Base-by-base conservation (phyloP, 2,113 vertebrate species). In the Sapayoa aenigma region DNA sequence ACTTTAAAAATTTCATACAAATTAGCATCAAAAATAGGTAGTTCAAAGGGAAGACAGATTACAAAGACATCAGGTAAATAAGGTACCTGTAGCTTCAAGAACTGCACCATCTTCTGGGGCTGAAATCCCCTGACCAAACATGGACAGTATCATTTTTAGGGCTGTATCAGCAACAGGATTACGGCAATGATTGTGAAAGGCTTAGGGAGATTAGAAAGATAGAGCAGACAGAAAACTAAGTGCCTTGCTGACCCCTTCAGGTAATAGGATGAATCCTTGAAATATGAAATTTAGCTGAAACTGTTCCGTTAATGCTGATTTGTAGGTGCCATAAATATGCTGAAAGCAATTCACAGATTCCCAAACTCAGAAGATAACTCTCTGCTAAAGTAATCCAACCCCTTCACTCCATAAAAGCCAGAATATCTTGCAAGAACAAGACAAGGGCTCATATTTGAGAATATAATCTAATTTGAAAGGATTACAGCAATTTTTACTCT, bases 231-330 rank as follows among this genome's bases (percentile, higher is more conserved):
- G 63, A 88, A 96, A 95, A 80, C 68, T 18, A 80, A 84, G 87
- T 91, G 47, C 50, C 93, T 95, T 95, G 87, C 91, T 96, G 91
- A 93, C 91, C 89, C 89, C 95, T 96, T 94, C 91, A 96, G 93
- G 93, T 89, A 84, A 62, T 5, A 86, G 33, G 25, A 12, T 84
- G 84, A 94, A 96, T 56, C 18, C 69, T 19, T 67, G 60, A 47
- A 91, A 93, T 56, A 35, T 8, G 9, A 63, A 74, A 67, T 92
- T 86, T 24, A 80, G 55, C 42, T 71, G n/a, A 53, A 84, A 77
- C n/a, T 69, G 50, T 33, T 59, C 31, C 46, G 39, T 67, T 59
- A 75, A 55, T 72, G 73, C 35, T 87, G 44, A 71, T 66, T 31
- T 78, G 52, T 47, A 63, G 21, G 39, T 71, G 37, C 14, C 39